phyloP scores from a whole-genome alignment of 1,140 invertebrate genomes.

The Metopolophium dirhodum region DNA sequence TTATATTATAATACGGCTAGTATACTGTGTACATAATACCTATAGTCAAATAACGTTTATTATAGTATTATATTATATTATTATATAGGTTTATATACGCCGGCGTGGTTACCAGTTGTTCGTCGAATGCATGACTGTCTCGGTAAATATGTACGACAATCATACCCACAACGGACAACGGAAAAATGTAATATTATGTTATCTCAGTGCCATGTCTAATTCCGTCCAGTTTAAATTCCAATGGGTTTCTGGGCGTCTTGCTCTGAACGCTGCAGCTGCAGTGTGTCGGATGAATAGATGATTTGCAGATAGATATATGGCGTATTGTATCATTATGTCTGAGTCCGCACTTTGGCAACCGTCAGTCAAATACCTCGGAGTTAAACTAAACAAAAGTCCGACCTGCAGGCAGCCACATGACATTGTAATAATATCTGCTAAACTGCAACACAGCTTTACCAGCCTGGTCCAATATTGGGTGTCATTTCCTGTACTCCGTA shows the following conservation, averaged over 20 bases:
- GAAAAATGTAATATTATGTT: not conserved
- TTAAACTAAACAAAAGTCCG: too few species aligned
- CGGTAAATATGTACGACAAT: not conserved
- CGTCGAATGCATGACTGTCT: not conserved
- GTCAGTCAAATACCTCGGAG: not conserved
- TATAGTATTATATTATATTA: not conserved
- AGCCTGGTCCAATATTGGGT: too few species aligned
- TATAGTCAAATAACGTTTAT: not conserved
- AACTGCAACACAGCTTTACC: not conserved
- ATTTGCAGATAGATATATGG: not conserved
- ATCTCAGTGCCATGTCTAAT: constrained; percentile 35
- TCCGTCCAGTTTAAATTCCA: not conserved
- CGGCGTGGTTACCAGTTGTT: not conserved
- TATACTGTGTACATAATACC: not conserved
- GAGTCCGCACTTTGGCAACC: not conserved
- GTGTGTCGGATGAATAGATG: constrained; percentile 4
- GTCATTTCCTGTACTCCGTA: not conserved
- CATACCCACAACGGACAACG: not conserved
- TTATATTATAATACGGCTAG: not conserved
- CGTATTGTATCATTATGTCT: not conserved
- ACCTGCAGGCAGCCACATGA: too few species aligned
- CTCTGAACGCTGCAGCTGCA: not conserved
- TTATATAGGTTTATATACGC: not conserved
- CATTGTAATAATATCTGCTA: too few species aligned
- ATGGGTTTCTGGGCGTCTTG: not conserved